phyloP scores from a whole-genome alignment of 1,140 invertebrate genomes.

The Plodia interpunctella region DNA sequence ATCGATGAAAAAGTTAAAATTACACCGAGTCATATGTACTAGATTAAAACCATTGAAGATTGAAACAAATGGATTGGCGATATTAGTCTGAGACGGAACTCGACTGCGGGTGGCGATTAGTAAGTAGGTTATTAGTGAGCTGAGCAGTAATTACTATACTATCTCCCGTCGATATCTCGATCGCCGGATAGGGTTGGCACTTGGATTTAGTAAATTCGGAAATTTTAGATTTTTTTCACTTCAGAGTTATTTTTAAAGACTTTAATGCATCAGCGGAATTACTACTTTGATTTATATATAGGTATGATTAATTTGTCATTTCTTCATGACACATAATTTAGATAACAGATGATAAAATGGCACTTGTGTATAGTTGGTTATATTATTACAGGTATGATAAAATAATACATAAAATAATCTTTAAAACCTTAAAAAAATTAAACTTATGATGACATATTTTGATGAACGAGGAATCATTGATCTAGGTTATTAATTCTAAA shows the following conservation, averaged over 20 bases:
- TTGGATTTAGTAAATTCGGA: not conserved
- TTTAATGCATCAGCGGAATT: too few relatives aligned
- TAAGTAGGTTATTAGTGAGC: constrained; percentile 4
- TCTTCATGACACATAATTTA: too few relatives aligned
- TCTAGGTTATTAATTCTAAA: constrained; percentile 3
- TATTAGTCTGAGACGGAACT: not conserved
- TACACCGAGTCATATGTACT: not conserved
- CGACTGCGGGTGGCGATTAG: not conserved
- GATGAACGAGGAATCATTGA: too few relatives aligned
- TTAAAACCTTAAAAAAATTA: too few relatives aligned
- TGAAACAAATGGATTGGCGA: not conserved
- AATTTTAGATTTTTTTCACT: too few relatives aligned
- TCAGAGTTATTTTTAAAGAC: not conserved
- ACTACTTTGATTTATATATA: too few relatives aligned
- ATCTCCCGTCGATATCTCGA: constrained; percentile 5
- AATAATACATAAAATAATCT: too few relatives aligned
- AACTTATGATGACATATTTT: too few relatives aligned
- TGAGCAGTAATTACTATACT: not conserved
- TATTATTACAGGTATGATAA: too few relatives aligned
- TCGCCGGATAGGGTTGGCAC: not conserved
- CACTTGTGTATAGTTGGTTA: too few relatives aligned
- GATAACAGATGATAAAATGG: too few relatives aligned
- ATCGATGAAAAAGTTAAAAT: not conserved
- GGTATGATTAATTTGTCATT: too few relatives aligned
- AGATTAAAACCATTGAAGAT: not conserved